Conservation (phyloP, 2,113 vertebrate genomes). For the Phalacrocorax aristotelis region DNA sequence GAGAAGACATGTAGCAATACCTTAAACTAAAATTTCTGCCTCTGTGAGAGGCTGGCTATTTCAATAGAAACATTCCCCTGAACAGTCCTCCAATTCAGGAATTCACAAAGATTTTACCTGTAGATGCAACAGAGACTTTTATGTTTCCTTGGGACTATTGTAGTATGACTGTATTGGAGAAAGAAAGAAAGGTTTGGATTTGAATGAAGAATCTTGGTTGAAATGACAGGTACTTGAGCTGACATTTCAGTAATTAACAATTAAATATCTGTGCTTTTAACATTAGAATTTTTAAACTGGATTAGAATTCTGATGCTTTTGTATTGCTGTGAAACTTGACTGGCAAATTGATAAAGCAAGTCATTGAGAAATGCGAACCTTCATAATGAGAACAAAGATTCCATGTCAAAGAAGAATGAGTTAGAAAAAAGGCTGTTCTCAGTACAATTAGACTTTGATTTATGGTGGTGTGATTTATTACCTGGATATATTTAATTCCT, state of each 20-base stretch:
- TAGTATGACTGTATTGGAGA: not conserved
- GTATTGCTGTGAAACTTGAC: not conserved
- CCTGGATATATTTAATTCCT: not conserved
- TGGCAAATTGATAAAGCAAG: not conserved
- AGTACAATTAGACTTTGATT: not conserved
- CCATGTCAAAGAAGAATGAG: not conserved
- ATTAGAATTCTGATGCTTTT: not conserved
- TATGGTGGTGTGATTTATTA: conserved; percentile 7
- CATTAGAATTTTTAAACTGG: not conserved
- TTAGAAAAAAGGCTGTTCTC: not conserved
- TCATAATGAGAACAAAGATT: not conserved
- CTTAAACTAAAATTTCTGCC: not conserved
- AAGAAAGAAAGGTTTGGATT: not conserved
- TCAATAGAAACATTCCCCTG: not conserved
- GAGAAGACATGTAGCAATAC: not conserved
- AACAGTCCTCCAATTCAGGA: not conserved
- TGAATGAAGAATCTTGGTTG: not conserved
- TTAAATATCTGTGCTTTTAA: not conserved
- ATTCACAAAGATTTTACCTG: not conserved
- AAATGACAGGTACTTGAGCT: not conserved
- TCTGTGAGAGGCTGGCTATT: not conserved
- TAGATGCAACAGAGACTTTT: not conserved
- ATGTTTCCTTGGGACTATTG: not conserved
- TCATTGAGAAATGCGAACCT: not conserved
- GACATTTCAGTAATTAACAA: not conserved